Conservation (phyloP, 1,140 invertebrate species). For the Gerris buenoi region DNA sequence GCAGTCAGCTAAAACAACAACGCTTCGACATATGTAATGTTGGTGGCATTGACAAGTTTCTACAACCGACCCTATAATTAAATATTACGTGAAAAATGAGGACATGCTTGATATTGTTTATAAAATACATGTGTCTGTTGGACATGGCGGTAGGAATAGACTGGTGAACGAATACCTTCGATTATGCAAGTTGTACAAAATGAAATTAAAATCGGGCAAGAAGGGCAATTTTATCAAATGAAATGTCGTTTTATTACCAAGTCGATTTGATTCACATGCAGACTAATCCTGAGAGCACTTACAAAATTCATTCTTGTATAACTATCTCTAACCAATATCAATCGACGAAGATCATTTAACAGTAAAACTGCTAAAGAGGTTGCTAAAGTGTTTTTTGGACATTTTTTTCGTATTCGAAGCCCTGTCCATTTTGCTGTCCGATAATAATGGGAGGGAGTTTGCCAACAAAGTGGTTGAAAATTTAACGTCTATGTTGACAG, state of each 20-base stretch:
- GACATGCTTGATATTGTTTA: conserved; percentile 20
- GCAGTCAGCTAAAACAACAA: too few relatives aligned
- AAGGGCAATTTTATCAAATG: conserved; percentile 4
- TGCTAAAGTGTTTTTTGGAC: neutral
- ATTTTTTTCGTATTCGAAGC: conserved; percentile 9
- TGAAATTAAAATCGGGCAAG: conserved; percentile 4
- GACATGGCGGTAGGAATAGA: conserved; percentile 21
- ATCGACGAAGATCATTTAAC: conserved; percentile 30
- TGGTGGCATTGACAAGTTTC: too few relatives aligned
- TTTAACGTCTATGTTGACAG: too few relatives aligned
- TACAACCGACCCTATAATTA: too few relatives aligned
- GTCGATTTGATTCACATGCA: conserved; percentile 35
- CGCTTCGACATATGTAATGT: too few relatives aligned
- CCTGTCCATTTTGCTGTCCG: too few relatives aligned
- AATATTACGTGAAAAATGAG: neutral
- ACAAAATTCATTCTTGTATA: conserved; percentile 33
- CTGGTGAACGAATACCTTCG: conserved; percentile 17
- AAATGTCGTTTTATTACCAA: conserved; percentile 30
- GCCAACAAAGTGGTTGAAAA: too few relatives aligned
- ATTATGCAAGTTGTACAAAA: neutral
- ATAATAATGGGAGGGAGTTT: too few relatives aligned
- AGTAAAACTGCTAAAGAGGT: conserved; percentile 21
- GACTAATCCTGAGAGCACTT: conserved; percentile 28
- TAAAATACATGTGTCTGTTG: conserved; percentile 19
- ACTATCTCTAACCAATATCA: too few relatives aligned